Evolutionary conservation across 2,888 invertebrate genomes (phyloP).

Genomic region (Chelonus formosanus): DNA sequence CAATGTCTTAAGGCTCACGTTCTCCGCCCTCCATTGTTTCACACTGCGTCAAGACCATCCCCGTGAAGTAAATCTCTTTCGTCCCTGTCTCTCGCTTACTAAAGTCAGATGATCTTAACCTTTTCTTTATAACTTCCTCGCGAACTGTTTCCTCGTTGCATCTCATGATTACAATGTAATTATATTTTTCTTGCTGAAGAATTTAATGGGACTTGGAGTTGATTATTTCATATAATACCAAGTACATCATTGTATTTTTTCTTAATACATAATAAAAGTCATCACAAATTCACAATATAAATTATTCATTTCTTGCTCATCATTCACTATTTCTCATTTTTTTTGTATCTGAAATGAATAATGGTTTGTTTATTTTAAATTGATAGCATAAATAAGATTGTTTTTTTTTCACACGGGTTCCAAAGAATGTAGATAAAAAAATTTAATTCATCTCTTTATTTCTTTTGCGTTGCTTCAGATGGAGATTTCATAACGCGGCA

Average conservation of each 20-base stretch:
- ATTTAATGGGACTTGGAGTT: conserved; percentile 28
- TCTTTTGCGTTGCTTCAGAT: background rate
- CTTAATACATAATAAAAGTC: conserved; percentile 8
- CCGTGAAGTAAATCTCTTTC: conserved; percentile 16
- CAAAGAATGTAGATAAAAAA: too few species aligned
- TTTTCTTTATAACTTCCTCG: conserved; percentile 44
- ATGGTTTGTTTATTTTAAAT: background rate
- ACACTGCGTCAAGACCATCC: conserved; percentile 26
- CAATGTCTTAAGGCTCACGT: conserved; percentile 41
- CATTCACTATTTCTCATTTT: conserved; percentile 5
- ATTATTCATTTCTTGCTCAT: conserved; percentile 3
- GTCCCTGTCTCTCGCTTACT: conserved; percentile 15
- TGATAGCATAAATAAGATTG: too few species aligned
- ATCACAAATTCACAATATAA: conserved; percentile 10
- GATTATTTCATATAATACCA: conserved; percentile 29
- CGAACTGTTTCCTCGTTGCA: conserved; percentile 41
- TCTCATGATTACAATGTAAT: conserved; percentile 35
- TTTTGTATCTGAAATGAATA: background rate
- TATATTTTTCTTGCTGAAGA: conserved; percentile 22
- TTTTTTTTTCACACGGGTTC: too few species aligned
- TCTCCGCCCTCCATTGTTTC: conserved; percentile 40
- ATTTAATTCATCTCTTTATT: background rate
- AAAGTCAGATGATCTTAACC: conserved; percentile 33
- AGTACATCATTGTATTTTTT: conserved; percentile 7
- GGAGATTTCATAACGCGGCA: background rate